Percentiles rank a stretch among this genome's conserved stretches.
These are phyloP conservation scores for Phaethornis superciliosus DNA, from an alignment of 2,113 vertebrate genomes.

Conservation along the genomic window DNA sequence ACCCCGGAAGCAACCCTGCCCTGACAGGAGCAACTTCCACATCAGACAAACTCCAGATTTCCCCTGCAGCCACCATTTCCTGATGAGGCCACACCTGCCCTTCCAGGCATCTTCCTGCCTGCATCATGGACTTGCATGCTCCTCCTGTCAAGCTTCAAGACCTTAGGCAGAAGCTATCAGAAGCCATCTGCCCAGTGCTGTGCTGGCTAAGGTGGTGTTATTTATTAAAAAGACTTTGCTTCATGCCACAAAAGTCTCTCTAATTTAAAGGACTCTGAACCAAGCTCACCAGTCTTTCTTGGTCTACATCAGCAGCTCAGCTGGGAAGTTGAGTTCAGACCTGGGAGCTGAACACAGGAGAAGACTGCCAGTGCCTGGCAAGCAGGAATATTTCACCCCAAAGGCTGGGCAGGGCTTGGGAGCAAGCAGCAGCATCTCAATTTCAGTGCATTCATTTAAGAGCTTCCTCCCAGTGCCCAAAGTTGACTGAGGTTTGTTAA, in stretches of 20 bases:
- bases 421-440: not conserved
- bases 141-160: not conserved
- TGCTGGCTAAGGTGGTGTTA: not conserved
- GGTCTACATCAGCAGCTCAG: not conserved
- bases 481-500: not conserved
- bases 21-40: not conserved
- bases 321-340: not conserved
- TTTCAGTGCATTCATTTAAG: not conserved
- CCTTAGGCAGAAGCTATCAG: not conserved
- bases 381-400: fast-evolving
- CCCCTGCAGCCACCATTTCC: not conserved
- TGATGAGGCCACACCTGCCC: not conserved
- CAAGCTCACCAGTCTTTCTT: not conserved
- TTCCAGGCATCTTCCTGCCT: not conserved
- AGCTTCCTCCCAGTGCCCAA: not conserved
- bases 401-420: not conserved
- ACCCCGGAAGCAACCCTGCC: not conserved
- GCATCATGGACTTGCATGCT: fast-evolving
- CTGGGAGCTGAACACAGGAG: not conserved
- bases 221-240: not conserved
- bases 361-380: not conserved
- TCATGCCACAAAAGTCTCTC: not conserved
- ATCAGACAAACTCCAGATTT: conserved; percentile 48
- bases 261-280: not conserved
- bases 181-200: not conserved